A percentile compares a stretch with the other conserved stretches of the same genome.
Conservation (phyloP, 2,888 invertebrate species). For the Camponotus fellah region DNA sequence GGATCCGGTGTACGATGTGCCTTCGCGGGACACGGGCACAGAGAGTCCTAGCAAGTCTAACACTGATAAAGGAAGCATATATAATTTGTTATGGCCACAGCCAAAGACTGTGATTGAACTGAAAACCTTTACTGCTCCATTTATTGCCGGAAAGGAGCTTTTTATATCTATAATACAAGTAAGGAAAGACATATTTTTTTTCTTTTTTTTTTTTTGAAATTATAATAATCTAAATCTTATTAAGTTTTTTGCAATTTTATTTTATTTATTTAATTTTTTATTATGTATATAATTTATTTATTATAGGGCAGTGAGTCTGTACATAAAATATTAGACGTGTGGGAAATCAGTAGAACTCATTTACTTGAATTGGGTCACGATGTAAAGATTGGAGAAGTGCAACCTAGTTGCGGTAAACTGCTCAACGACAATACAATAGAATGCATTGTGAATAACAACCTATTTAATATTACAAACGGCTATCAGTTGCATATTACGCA, state of each 20-base stretch:
- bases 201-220: background rate
- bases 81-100: constrained; percentile 88
- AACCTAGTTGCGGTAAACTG: constrained; percentile 84
- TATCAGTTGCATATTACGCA: constrained; percentile 87
- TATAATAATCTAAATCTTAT: background rate
- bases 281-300: constrained; percentile 21
- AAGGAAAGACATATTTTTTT: background rate
- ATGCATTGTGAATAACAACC: constrained; percentile 87
- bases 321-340: constrained; percentile 86
- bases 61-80: constrained; percentile 78
- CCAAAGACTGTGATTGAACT: constrained; percentile 88
- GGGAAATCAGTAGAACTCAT: constrained; percentile 86
- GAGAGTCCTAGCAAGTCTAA: constrained; percentile 79
- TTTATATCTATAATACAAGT: constrained; percentile 86
- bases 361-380: constrained; percentile 86
- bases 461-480: constrained; percentile 86
- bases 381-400: constrained; percentile 86
- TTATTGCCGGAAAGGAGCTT: constrained; percentile 85
- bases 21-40: constrained; percentile 76
- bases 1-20: constrained; percentile 81
- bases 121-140: constrained; percentile 85
- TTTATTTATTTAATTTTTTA: background rate
- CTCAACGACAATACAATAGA: constrained; percentile 86
- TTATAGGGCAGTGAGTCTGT: constrained; percentile 83
- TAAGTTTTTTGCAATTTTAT: background rate